Evolutionary conservation across 2,113 vertebrate genomes (phyloP), one percentile per base, ranked within the genome.

Genomic region (Phrynosoma platyrhinos): DNA sequence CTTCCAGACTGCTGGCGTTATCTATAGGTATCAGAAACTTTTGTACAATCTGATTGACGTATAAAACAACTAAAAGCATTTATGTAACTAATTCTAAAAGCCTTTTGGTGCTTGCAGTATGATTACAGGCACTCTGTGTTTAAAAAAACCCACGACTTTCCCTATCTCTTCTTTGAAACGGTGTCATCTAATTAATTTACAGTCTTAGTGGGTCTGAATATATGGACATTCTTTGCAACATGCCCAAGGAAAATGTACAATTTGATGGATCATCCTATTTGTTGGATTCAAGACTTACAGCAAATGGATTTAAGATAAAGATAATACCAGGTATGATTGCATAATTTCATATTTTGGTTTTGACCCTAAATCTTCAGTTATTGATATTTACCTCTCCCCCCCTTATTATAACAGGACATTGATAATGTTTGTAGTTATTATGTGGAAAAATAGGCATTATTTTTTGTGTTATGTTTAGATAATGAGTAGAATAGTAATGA

Each of bases 231-330:
- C 97, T 99, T 87, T 92, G 93, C 94, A 96, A 93, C 94, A 98
- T 99, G 98, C 93, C 97, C 93, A 96, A 97, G 94, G 95, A 96
- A 90, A 94, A 83, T 66, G 95, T 95, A 1, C 94, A 92, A 88
- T 94, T 95, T 18, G 94, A 76, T 52, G 98, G 97, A 90, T 92
- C 93, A 27, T 52, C 75, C 92, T 94, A 97, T 92, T 97, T 99
- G 75, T 98, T 97, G 10, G 99, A 99, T 95, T 94, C 97, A 83
- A 97, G 98, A 91, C 98, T 99, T 32, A 95, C 97, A 91, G 97
- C 98, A 87, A 99, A 99, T 89, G 98, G 98, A 25, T 99, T 99
- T 95, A 96, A 96, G 93, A 98, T 99, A 96, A 98, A 95, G 96
- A 86, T 98, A 66, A 96, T 90, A 92, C 96, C 98, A 98, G 98